Base-by-base conservation (phyloP, 2,113 vertebrate genomes). In the Equus quagga region DNA sequence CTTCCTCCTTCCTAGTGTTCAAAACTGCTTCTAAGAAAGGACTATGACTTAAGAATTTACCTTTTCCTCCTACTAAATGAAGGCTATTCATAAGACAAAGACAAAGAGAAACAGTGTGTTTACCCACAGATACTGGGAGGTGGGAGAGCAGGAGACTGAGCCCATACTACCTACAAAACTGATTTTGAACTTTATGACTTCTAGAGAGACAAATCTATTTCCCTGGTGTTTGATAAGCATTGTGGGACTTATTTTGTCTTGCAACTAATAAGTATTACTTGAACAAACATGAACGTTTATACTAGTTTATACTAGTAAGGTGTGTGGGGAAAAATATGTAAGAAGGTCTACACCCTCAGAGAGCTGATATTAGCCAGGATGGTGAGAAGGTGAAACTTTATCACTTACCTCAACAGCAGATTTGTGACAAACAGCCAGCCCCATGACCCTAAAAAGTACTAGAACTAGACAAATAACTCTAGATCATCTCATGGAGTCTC, bases 201-300 rank as follows among this genome's bases (percentile, higher is more conserved):
- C 24, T 85, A 96, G 15, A 97, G 87, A 89, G 44, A 89, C n/a
- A 87, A 90, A 83, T 89, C 28, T 70, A 89, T 70, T 70, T 96
- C 31, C 36, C 31, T 79, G 9, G 23, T 91, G 58, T 84, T 76
- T 87, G 46, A 41, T 91, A 91, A 96, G 21, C 51, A 85, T 36
- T 81, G 54, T 23, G 2, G n/a, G 36, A 92, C 17, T 82, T 86
- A 84, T 70, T 98, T 87, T 97, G 41, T 46, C 44, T 81, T 51
- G 44, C 31, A 67, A 91, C 65, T 75, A 91, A 10, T 62, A 95
- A 54, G 21, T 44, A 93, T 65, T 90, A 94, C 49, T 19, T 96
- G n/a, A 96, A 89, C 18, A 75, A 64, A 91, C 23, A 93, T 87
- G 62, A 81, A 58, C 88, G 58, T 76, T 97, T 94, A 92, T 56